Evolutionary conservation across 1,140 invertebrate genomes (phyloP).

Genomic region (Drosophila aff.): DNA sequence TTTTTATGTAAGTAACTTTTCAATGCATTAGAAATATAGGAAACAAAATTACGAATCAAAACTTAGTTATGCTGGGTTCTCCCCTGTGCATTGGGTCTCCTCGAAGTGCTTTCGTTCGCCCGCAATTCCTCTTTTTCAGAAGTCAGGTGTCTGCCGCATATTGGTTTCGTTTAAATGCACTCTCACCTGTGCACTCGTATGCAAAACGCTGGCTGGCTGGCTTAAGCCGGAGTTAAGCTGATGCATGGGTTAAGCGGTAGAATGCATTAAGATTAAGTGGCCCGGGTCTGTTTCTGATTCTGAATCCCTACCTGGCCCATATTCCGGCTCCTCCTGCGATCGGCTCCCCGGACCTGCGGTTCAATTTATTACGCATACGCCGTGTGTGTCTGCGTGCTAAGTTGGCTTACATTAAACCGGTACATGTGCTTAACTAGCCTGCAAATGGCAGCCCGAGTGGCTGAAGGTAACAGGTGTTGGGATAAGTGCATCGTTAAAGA

Average conservation of each 20-base stretch:
- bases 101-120: conserved; percentile 31
- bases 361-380: conserved; percentile 59
- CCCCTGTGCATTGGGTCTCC: background rate
- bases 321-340: conserved; percentile 16
- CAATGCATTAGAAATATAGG: background rate
- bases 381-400: conserved; percentile 9
- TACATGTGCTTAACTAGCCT: conserved; percentile 45
- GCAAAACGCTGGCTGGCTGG: conserved; percentile 46
- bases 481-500: conserved; percentile 19
- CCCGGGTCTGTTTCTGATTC: conserved; percentile 45
- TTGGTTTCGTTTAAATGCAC: conserved; percentile 77
- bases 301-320: conserved; percentile 36
- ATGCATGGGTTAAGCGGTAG: conserved; percentile 80
- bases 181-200: conserved; percentile 52
- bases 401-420: conserved; percentile 46
- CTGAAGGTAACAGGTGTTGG: conserved; percentile 26
- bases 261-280: conserved; percentile 82
- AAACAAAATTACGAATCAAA: background rate
- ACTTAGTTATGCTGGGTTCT: background rate
- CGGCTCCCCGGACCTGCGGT: conserved; percentile 19
- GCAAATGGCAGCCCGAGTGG: conserved; percentile 29
- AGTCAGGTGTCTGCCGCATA: conserved; percentile 79
- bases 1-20: background rate
- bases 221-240: conserved; percentile 74
- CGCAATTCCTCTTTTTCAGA: conserved; percentile 48